Evolutionary conservation across 1,140 invertebrate species (phyloP).

Genomic region (Triops longicaudatus): DNA sequence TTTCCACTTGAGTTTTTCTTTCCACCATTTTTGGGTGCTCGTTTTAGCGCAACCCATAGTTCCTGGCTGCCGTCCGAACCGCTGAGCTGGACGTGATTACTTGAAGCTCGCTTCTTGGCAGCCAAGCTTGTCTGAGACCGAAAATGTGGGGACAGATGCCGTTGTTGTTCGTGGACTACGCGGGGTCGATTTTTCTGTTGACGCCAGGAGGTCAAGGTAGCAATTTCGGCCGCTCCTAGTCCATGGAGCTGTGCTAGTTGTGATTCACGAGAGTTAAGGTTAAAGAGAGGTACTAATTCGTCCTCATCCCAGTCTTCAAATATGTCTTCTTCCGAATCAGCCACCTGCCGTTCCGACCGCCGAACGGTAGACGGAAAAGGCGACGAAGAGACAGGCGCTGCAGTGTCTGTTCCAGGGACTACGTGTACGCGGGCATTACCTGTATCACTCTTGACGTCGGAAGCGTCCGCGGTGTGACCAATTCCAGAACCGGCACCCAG

Average conservation of each 20-base stretch:
- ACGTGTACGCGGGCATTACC: neutral
- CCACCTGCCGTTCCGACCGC: neutral
- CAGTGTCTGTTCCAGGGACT: neutral
- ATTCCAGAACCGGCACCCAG: neutral
- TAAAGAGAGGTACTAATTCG: neutral
- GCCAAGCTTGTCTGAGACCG: slow-evolving; percentile 4
- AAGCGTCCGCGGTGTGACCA: neutral
- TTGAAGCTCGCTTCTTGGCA: neutral
- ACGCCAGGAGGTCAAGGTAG: slow-evolving; percentile 22
- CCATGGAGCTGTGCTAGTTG: slow-evolving; percentile 27
- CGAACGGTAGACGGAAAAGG: neutral
- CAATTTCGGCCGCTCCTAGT: slow-evolving; percentile 24
- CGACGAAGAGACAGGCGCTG: neutral
- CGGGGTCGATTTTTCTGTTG: slow-evolving; percentile 19
- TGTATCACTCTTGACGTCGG: neutral
- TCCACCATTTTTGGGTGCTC: neutral
- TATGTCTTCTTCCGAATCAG: neutral
- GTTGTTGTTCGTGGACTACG: slow-evolving; percentile 18
- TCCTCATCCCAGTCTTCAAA: neutral
- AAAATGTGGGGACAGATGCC: neutral
- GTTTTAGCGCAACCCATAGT: neutral
- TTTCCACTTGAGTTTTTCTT: neutral
- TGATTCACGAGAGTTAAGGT: slow-evolving; percentile 23
- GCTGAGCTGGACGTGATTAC: neutral
- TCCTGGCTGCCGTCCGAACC: slow-evolving; percentile 4